Conservation (phyloP, 2,113 vertebrate species). For the Chaetops frenatus region DNA sequence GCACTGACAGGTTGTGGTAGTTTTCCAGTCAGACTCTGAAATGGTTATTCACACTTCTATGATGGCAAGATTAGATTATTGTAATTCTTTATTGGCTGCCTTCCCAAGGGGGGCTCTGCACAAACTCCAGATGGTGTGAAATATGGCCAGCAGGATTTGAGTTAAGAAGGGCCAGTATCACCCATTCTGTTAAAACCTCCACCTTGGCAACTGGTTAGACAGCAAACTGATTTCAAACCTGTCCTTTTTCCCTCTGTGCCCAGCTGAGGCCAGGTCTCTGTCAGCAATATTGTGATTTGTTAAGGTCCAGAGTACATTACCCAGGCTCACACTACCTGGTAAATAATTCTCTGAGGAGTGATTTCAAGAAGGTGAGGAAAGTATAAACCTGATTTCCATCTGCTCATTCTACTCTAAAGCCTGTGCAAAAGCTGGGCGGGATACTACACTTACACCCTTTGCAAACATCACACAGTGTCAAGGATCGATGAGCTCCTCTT, state of each 20-base stretch:
- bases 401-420: background rate
- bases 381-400: background rate
- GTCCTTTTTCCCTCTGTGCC: background rate
- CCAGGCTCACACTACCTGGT: background rate
- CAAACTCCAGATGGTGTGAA: conserved; percentile 57
- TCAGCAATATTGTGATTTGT: background rate
- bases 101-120: conserved; percentile 27
- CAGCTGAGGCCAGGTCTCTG: background rate
- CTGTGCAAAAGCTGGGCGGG: background rate
- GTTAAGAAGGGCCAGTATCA: conserved; percentile 26
- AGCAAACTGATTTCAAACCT: background rate
- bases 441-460: background rate
- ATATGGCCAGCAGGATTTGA: background rate
- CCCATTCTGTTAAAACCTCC: background rate
- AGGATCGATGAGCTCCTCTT: background rate
- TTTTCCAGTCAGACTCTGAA: conserved; percentile 46
- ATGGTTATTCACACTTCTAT: conserved; percentile 43
- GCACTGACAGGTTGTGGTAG: background rate
- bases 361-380: background rate
- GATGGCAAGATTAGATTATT: conserved; percentile 38
- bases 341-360: background rate
- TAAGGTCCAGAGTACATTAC: background rate
- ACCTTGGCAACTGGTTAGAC: conserved; percentile 27
- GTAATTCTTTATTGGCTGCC: conserved; percentile 23
- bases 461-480: background rate